Percentiles rank a stretch among this genome's conserved stretches.
phyloP scores from a whole-genome alignment of 2,797 vertebrate genomes.

The Acanthopagrus latus region DNA sequence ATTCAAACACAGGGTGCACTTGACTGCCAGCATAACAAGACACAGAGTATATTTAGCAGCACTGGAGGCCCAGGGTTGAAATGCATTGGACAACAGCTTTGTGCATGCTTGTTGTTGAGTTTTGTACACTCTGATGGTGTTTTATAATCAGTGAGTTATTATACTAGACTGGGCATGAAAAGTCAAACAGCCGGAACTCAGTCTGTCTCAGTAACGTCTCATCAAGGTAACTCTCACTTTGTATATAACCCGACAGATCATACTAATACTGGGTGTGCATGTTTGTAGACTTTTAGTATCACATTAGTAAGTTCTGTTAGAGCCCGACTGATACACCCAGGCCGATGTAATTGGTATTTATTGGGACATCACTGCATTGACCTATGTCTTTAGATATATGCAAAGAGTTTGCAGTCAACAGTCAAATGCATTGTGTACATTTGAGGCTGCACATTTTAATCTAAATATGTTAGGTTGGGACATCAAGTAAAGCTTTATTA shows the following conservation, averaged over 20 bases:
- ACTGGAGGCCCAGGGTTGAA: conserved; percentile 2
- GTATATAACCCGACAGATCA: conserved; percentile 13
- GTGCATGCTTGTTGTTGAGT: background rate
- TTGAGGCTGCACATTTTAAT: background rate
- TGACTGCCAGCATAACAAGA: conserved; percentile 23
- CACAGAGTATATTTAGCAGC: conserved; percentile 41
- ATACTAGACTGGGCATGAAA: conserved; percentile 4
- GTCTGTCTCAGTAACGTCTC: conserved; percentile 66
- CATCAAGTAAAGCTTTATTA: too few species aligned
- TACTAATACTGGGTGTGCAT: conserved; percentile 52
- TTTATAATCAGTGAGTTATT: background rate
- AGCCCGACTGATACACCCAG: conserved; percentile 16
- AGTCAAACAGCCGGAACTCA: conserved; percentile 40
- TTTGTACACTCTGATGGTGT: background rate
- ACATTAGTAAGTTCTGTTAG: conserved; percentile 5
- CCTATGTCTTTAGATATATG: background rate
- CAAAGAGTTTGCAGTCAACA: background rate
- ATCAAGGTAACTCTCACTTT: conserved; percentile 27
- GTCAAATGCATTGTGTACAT: background rate
- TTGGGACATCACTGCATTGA: background rate
- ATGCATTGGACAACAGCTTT: background rate
- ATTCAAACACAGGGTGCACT: conserved; percentile 33
- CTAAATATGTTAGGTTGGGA: too few species aligned
- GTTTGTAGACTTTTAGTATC: conserved; percentile 25
- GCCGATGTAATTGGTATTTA: background rate